These are phyloP conservation scores for Allacma fusca DNA, from an alignment of 2,888 invertebrate species.

Conservation along the genomic window DNA sequence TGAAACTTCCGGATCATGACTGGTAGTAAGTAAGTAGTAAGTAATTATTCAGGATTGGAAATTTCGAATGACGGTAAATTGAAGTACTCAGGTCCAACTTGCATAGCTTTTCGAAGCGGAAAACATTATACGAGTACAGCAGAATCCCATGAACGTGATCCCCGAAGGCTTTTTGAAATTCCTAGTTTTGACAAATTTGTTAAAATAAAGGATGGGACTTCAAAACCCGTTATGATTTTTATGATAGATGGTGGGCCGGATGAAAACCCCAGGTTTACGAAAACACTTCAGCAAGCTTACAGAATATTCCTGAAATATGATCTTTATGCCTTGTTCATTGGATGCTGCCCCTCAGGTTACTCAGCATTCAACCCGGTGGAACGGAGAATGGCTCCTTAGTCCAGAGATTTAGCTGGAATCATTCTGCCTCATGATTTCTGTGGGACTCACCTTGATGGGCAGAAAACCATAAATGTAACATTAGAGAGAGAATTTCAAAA, in stretches of 20 bases:
- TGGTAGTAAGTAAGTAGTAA: too few species aligned
- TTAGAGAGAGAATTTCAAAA: not conserved
- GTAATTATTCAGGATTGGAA: too few species aligned
- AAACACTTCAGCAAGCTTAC: slow-evolving; percentile 58
- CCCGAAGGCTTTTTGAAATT: not conserved
- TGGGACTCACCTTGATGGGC: not conserved
- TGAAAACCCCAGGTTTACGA: slow-evolving; percentile 49
- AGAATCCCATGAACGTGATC: slow-evolving; percentile 61
- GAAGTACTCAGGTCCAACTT: slow-evolving; percentile 65
- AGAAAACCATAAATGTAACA: not conserved
- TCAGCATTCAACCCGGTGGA: slow-evolving; percentile 42
- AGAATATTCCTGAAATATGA: slow-evolving; percentile 25
- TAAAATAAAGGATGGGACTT: slow-evolving; percentile 49
- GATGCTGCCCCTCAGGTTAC: slow-evolving; percentile 34
- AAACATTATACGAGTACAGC: slow-evolving; percentile 62
- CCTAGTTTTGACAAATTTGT: slow-evolving; percentile 54
- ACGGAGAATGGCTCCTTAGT: slow-evolving; percentile 31
- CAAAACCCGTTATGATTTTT: slow-evolving; percentile 63
- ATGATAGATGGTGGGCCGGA: slow-evolving; percentile 61
- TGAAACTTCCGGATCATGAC: slow-evolving; percentile 62
- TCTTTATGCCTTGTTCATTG: slow-evolving; percentile 34
- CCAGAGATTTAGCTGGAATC: slow-evolving; percentile 59
- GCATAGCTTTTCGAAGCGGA: slow-evolving; percentile 63
- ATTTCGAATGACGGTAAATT: too few species aligned
- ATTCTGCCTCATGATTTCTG: not conserved